Base-by-base conservation (phyloP, 1,140 invertebrate species). In the Venturia canescens region DNA sequence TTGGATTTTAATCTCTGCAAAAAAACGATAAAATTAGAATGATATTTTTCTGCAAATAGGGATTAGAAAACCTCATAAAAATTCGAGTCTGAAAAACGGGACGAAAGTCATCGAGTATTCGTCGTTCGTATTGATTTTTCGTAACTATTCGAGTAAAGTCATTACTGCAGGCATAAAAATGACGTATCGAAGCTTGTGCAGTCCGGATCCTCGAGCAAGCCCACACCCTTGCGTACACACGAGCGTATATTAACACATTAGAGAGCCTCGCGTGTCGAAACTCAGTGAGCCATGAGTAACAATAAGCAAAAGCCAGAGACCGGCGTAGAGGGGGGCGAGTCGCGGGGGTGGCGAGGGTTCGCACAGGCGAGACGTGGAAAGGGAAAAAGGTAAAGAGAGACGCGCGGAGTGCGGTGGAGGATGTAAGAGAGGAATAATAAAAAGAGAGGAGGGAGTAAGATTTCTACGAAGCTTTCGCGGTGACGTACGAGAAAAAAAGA, bases 231-330 rank as follows among this genome's bases (percentile, higher is more conserved):
- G 82, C 85, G 87, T 90, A 89, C 86, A 87, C 27, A 29, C 63
- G 27, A 23, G 63, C n/a, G 87, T 90, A 88, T 88, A 90, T 91
- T 90, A 90, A 90, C 89, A 91, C 89, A 90, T 90, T 91, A 90
- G 87, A 84, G 82, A 83, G 81, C 86, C 86, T 90, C 87, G 90
- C 89, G 90, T 90, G 89, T 87, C 88, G 81, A 87, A 88, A 89
- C 84, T 84, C 84, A 84, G 86, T 89, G 89, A 89, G 88, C 86
- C 80, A 86, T 88, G 85, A 89, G 88, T 90, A 90, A 90, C 86
- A 90, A 89, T 90, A 88, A 88, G 85, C 83, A 21, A 85, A 85
- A 75, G 72, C 67, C 69, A 27, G 66, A 77, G 85, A 83, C 84
- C 83, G 79, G 23, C 78, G 84, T 83, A 78, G 74, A 48, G 70